A percentile compares a stretch with the other conserved stretches of the same genome.
Evolutionary conservation across 2,113 vertebrate species (phyloP).

Genomic region (Thalassarche chlororhynchos): DNA sequence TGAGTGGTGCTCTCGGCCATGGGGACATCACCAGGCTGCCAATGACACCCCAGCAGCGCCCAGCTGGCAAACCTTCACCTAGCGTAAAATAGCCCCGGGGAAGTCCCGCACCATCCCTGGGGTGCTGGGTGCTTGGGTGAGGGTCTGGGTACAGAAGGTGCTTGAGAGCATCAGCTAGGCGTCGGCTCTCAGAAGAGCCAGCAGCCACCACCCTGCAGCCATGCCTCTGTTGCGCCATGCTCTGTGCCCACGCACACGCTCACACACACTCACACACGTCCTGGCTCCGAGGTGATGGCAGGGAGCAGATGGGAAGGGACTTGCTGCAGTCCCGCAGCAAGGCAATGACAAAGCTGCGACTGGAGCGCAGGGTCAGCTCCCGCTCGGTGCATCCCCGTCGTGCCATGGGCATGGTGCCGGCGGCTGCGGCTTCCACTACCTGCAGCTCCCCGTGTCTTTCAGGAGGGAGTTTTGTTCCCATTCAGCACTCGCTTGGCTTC

Average conservation of each 20-base stretch:
- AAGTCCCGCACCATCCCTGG: neutral
- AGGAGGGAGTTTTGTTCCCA: neutral
- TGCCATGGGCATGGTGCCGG: neutral
- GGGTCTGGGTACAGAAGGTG: neutral
- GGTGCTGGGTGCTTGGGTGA: neutral
- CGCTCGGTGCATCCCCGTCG: neutral
- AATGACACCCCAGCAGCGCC: neutral
- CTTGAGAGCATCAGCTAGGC: neutral
- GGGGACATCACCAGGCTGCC: neutral
- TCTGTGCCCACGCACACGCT: neutral
- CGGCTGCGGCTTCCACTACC: neutral
- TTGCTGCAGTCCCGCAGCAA: conserved; percentile 5
- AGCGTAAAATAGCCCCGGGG: neutral
- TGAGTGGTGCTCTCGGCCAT: accelerated
- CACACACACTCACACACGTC: neutral
- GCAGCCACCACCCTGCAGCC: neutral
- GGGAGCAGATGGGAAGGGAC: conserved; percentile 55
- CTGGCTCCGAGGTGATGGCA: neutral
- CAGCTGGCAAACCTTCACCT: neutral
- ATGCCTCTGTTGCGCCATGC: neutral
- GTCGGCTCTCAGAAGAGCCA: neutral
- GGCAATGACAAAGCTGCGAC: neutral
- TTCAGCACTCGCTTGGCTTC: neutral
- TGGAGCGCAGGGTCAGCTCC: neutral
- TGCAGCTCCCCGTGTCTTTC: neutral